phyloP scores from a whole-genome alignment of 1,140 invertebrate genomes.

The Theocolax elegans region DNA sequence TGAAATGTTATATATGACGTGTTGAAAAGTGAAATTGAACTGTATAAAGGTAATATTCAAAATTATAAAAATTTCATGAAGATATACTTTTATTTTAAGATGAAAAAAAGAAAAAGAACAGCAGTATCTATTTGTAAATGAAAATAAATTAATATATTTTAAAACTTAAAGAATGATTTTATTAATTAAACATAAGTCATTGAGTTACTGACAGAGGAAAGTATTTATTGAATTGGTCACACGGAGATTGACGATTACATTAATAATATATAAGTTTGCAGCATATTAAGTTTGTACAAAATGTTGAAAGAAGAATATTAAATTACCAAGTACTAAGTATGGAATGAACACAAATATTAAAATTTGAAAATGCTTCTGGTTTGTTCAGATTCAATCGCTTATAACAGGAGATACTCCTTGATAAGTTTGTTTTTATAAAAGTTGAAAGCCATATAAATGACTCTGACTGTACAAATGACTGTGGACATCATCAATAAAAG shows the following conservation, averaged over 20 bases:
- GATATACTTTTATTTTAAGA: neutral
- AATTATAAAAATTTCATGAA: neutral
- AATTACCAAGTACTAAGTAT: slow-evolving; percentile 50
- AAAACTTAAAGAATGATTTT: too few relatives aligned
- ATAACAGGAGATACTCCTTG: slow-evolving; percentile 24
- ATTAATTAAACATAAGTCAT: too few relatives aligned
- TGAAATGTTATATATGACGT: neutral
- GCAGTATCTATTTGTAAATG: too few relatives aligned
- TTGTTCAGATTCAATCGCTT: slow-evolving; percentile 57
- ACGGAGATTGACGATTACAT: slow-evolving; percentile 32
- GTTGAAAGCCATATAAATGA: neutral
- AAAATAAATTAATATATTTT: too few relatives aligned
- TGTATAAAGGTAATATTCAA: neutral
- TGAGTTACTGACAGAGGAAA: slow-evolving; percentile 44
- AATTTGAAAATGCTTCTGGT: slow-evolving; percentile 49
- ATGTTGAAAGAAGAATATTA: slow-evolving; percentile 42
- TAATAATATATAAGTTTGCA: slow-evolving; percentile 5
- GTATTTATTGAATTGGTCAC: slow-evolving; percentile 49
- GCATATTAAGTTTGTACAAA: slow-evolving; percentile 49
- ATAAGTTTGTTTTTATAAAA: slow-evolving; percentile 23
- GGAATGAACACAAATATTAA: slow-evolving; percentile 55
- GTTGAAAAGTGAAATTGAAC: neutral
- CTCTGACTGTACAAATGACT: slow-evolving; percentile 15
- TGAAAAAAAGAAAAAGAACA: neutral
- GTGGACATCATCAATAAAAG: neutral